Evolutionary conservation across 1,140 invertebrate species (phyloP).

Genomic region (Apolygus lucorum): DNA sequence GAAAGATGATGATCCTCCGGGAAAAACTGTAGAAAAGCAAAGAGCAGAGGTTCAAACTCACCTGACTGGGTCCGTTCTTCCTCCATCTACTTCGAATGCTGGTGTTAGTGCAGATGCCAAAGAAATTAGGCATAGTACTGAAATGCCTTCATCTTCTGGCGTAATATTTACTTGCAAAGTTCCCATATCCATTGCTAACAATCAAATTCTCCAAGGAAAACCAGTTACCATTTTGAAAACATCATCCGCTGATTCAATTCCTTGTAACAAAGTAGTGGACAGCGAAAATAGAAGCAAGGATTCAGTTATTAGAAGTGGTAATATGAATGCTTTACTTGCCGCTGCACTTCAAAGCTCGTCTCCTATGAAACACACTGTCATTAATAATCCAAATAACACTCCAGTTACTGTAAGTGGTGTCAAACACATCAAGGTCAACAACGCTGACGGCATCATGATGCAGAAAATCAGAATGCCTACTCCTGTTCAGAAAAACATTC

Average conservation of each 20-base stretch:
- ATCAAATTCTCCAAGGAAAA: slow-evolving; percentile 29
- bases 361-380: slow-evolving; percentile 14
- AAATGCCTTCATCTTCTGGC: slow-evolving; percentile 22
- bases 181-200: slow-evolving; percentile 23
- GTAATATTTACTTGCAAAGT: slow-evolving; percentile 31
- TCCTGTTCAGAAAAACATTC: slow-evolving; percentile 24
- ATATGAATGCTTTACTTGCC: slow-evolving; percentile 41
- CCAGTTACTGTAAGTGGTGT: background rate
- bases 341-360: slow-evolving; percentile 38
- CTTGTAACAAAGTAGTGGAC: slow-evolving; percentile 24
- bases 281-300: slow-evolving; percentile 37
- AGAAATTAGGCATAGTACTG: background rate
- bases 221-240: slow-evolving; percentile 31
- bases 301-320: slow-evolving; percentile 40
- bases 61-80: background rate
- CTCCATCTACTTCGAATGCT: background rate
- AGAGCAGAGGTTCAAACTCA: background rate
- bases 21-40: background rate
- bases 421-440: slow-evolving; percentile 19
- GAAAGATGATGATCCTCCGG: slow-evolving; percentile 18
- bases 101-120: background rate
- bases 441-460: slow-evolving; percentile 8
- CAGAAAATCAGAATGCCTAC: slow-evolving; percentile 22
- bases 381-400: slow-evolving; percentile 5
- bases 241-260: slow-evolving; percentile 9